phyloP scores from a whole-genome alignment of 2,888 invertebrate species.

The Nymphalis c-album region DNA sequence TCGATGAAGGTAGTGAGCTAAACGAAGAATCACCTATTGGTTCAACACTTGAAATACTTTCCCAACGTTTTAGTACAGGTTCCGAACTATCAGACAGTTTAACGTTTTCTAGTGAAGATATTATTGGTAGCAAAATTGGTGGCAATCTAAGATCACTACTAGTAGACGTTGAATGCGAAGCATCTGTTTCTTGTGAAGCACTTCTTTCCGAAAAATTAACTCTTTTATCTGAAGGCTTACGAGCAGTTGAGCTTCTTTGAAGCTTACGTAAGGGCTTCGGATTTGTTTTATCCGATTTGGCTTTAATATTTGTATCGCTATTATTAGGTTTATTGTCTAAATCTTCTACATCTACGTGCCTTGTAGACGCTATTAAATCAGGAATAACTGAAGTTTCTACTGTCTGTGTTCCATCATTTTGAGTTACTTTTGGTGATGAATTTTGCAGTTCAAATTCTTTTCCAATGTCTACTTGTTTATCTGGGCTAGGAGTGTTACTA shows the following conservation, averaged over 20 bases:
- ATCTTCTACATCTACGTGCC: constrained; percentile 60
- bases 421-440: constrained; percentile 46
- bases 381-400: constrained; percentile 55
- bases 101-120: constrained; percentile 83
- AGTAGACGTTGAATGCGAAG: constrained; percentile 82
- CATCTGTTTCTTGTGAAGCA: constrained; percentile 83
- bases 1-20: constrained; percentile 80
- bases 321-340: constrained; percentile 58
- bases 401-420: constrained; percentile 52
- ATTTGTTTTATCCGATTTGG: constrained; percentile 45
- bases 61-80: constrained; percentile 77
- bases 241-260: constrained; percentile 73
- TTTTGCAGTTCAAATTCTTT: constrained; percentile 61
- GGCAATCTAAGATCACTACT: constrained; percentile 84
- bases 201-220: constrained; percentile 79
- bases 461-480: constrained; percentile 58
- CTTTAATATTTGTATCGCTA: constrained; percentile 54
- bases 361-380: constrained; percentile 60
- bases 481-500: constrained; percentile 52
- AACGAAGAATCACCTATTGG: constrained; percentile 86
- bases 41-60: constrained; percentile 86
- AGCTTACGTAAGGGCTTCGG: constrained; percentile 53
- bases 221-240: constrained; percentile 72
- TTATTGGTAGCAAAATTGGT: constrained; percentile 86
- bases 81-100: constrained; percentile 67